These are phyloP conservation scores for Chrysocyon brachyurus DNA, from an alignment of 2,797 vertebrate genomes.

Conservation along the genomic window DNA sequence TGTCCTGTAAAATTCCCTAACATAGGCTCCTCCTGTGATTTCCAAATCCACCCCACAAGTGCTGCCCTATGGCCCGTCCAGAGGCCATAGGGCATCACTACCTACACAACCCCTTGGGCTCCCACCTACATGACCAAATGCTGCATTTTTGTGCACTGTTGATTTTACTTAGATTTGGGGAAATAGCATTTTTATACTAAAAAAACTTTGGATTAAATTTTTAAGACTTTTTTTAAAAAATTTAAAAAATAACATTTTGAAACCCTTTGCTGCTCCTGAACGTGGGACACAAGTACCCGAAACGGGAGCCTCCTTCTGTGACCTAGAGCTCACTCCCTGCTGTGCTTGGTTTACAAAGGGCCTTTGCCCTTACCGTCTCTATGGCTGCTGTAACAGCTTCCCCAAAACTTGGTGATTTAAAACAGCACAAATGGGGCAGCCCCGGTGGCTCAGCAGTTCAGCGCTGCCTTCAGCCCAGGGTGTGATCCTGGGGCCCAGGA, in stretches of 20 bases:
- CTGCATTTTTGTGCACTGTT: too few species aligned
- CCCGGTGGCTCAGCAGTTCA: too few species aligned
- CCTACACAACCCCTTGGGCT: too few species aligned
- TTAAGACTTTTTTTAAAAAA: too few species aligned
- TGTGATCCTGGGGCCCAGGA: too few species aligned
- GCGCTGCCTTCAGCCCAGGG: too few species aligned
- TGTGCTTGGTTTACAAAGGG: not conserved
- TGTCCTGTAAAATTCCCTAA: conserved; percentile 2
- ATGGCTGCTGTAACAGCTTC: not conserved
- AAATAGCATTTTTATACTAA: too few species aligned
- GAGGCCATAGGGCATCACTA: too few species aligned
- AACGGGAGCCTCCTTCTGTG: not conserved
- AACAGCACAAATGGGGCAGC: not conserved
- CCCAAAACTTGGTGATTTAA: not conserved
- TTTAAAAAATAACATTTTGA: not conserved
- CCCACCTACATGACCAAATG: not conserved
- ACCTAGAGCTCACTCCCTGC: not conserved
- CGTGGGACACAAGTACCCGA: not conserved
- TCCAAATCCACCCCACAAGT: not conserved
- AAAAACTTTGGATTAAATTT: too few species aligned
- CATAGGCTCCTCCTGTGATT: not conserved
- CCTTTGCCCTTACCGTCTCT: not conserved
- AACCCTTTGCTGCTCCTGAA: not conserved
- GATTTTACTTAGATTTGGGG: too few species aligned
- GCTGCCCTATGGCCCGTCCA: too few species aligned